Conservation (phyloP, 1,140 invertebrate species). For the Arion vulgaris region DNA sequence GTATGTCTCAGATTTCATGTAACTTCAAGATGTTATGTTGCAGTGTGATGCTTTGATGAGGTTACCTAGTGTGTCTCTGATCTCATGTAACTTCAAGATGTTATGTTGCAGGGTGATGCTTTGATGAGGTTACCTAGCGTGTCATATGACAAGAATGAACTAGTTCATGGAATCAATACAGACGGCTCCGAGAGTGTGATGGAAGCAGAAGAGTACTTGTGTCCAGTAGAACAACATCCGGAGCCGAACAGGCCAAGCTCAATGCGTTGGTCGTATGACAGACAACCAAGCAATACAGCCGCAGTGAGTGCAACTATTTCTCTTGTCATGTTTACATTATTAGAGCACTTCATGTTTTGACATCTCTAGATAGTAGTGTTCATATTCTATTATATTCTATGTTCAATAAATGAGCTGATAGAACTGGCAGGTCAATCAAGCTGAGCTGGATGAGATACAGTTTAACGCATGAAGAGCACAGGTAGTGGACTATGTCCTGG, state of each 20-base stretch:
- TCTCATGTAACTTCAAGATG: too few relatives aligned
- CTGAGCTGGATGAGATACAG: too few relatives aligned
- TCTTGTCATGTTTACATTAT: too few relatives aligned
- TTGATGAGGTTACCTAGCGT: conserved; percentile 92
- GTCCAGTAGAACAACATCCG: conserved; percentile 78
- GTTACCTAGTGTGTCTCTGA: conserved; percentile 89
- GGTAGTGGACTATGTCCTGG: too few relatives aligned
- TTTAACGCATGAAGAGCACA: too few relatives aligned
- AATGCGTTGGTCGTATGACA: not conserved
- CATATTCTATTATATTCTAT: too few relatives aligned
- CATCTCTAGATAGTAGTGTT: too few relatives aligned
- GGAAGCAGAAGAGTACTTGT: conserved; percentile 92
- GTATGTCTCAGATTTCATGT: too few relatives aligned
- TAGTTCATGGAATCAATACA: conserved; percentile 84
- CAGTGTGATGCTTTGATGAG: conserved; percentile 91
- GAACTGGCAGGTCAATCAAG: too few relatives aligned
- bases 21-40: too few relatives aligned
- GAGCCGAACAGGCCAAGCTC: not conserved
- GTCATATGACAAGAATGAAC: conserved; percentile 90
- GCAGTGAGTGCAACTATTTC: not conserved
- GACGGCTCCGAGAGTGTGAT: conserved; percentile 86
- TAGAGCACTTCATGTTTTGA: too few relatives aligned
- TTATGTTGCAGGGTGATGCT: conserved; percentile 84
- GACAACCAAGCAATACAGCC: not conserved
- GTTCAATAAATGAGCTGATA: too few relatives aligned